phyloP scores from a whole-genome alignment of 2,797 vertebrate genomes.

The Loris lydekkerianus region DNA sequence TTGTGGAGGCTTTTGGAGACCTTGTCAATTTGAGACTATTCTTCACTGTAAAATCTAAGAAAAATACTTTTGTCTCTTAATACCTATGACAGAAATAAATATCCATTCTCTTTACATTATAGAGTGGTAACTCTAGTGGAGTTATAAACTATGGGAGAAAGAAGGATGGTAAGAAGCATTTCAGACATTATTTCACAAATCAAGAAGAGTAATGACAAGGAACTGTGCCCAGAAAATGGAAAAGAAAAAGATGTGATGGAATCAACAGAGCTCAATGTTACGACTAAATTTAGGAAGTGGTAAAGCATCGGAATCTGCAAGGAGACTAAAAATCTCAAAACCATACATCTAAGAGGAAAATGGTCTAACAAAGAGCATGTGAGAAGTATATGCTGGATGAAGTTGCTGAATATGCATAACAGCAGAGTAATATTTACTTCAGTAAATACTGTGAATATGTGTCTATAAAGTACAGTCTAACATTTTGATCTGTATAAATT shows the following conservation, averaged over 20 bases:
- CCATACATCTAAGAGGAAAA: neutral
- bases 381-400: neutral
- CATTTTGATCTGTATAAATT: neutral
- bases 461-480: neutral
- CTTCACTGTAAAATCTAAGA: neutral
- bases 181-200: conserved; percentile 31
- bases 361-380: neutral
- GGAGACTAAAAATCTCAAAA: neutral
- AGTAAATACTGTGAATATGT: neutral
- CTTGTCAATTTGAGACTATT: neutral
- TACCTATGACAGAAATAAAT: neutral
- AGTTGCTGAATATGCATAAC: neutral
- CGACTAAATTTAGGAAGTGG: neutral
- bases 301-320: no score
- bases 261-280: neutral
- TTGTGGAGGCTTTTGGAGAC: neutral
- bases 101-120: neutral
- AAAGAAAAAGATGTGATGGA: neutral
- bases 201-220: neutral
- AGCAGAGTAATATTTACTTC: neutral
- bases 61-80: neutral
- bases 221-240: neutral
- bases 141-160: neutral
- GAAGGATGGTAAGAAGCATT: neutral
- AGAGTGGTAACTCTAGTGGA: neutral